Evolutionary conservation across 2,888 invertebrate species (phyloP).

Genomic region (Ptilodon capucinus): DNA sequence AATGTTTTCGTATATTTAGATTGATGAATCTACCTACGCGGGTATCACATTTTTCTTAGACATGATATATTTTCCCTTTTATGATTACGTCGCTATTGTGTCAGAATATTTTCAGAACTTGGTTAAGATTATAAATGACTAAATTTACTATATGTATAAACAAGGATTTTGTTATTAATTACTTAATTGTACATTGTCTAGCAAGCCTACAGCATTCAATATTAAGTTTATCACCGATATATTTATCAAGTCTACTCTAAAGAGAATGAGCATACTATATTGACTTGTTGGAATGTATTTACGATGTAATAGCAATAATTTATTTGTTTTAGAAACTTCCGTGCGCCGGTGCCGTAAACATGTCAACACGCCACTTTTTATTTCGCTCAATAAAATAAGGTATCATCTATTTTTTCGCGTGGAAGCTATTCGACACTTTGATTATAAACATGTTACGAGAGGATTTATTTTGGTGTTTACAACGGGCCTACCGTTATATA

Average conservation of each 20-base stretch:
- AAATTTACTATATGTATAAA: too few species aligned
- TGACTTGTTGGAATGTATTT: constrained; percentile 40
- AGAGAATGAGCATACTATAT: constrained; percentile 14
- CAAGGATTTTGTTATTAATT: too few species aligned
- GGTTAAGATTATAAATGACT: too few species aligned
- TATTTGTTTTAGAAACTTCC: constrained; percentile 43
- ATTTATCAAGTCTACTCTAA: constrained; percentile 2
- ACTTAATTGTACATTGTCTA: too few species aligned
- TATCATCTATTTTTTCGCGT: constrained; percentile 33
- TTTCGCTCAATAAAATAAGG: constrained; percentile 34
- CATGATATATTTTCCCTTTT: constrained; percentile 2
- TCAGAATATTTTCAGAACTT: background rate
- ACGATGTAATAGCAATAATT: constrained; percentile 40
- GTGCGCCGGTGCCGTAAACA: constrained; percentile 40
- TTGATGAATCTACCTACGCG: constrained; percentile 1
- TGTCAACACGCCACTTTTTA: constrained; percentile 45
- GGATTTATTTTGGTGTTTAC: constrained; percentile 29
- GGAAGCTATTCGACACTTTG: constrained; percentile 31
- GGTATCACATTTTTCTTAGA: constrained; percentile 3
- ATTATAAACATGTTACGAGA: constrained; percentile 35
- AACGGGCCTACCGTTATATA: constrained; percentile 1
- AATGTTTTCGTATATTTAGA: constrained; percentile 6
- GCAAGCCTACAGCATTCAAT: too few species aligned
- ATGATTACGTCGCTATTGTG: background rate
- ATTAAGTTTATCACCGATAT: too few species aligned